Evolutionary conservation across 2,113 vertebrate genomes (phyloP), one percentile per base, ranked within the genome.

Genomic region (Odocoileus hemionus): DNA sequence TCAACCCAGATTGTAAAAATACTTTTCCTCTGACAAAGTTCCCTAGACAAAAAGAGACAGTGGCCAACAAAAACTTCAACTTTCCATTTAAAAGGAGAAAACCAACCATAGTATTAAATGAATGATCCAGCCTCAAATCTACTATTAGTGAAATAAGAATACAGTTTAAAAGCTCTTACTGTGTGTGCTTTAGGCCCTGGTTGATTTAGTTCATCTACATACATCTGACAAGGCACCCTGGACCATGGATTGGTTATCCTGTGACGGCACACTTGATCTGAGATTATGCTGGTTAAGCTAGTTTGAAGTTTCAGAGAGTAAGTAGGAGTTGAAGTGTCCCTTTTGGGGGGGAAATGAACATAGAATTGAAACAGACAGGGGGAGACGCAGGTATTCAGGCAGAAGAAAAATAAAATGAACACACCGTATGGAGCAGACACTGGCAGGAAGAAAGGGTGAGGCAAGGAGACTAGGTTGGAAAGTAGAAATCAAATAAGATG

Each of bases 1-100:
- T 91, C 79, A 96, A 91, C 13, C 58, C 4, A 11, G 70, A 70
- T 52, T 58, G 6, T 47, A 64, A 80, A 70, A 76, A 92, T 30
- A 50, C 3, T 85, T 79, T 45, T 50, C 39, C 86, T 86, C 95
- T 89, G 52, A 90, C 64, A 16, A 90, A 93, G 23, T 79, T 12
- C 23, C 19, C 23, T 93, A 33, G 47, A 84, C 25, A 94, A 94
- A 88, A 88, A 60, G 25, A 89, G 28, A 94, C 25, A 95, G 39
- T 43, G 67, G 57, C 4, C 55, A 94, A 67, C 9, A 79, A 85
- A 87, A 92, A 45, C 11, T 67, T 55, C 61, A 50, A 60, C n/a
- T 88, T 84, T 88, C 55, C n/a, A 92, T 57, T 86, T 91, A 60
- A 92, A 80, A 92, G 26, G 64, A 83, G 12, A 97, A 95, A 94